These are phyloP conservation scores for Drosophila parabipectinata DNA, from an alignment of 1,140 invertebrate genomes.

Conservation along the genomic window DNA sequence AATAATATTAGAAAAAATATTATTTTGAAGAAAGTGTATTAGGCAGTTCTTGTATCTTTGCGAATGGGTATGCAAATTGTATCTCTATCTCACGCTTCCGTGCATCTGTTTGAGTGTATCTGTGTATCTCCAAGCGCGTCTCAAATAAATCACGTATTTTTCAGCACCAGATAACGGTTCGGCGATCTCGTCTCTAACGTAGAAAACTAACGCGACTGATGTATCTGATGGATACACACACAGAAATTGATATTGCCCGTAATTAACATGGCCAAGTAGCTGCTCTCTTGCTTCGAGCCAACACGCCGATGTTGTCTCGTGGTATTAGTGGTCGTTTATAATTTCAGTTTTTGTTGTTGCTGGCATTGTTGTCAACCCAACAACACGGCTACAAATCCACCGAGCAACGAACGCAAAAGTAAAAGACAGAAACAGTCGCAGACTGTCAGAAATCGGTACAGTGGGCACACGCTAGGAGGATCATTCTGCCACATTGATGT, in stretches of 20 bases:
- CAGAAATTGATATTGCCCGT: constrained; percentile 54
- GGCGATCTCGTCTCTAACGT: constrained; percentile 36
- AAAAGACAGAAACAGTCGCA: neutral
- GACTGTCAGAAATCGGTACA: constrained; percentile 19
- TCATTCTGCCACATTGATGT: no score
- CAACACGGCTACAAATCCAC: constrained; percentile 18
- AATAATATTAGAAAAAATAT: no score
- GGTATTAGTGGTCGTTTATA: neutral
- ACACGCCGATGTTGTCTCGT: constrained; percentile 4
- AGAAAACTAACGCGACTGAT: constrained; percentile 27
- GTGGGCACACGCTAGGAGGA: neutral
- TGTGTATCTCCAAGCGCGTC: constrained; percentile 39
- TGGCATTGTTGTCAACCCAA: constrained; percentile 1
- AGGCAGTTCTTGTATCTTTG: constrained; percentile 32
- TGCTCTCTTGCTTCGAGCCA: constrained; percentile 12
- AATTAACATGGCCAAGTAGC: constrained; percentile 56
- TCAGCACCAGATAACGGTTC: constrained; percentile 57
- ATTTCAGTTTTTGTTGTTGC: constrained; percentile 11
- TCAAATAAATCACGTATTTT: constrained; percentile 66
- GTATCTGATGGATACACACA: constrained; percentile 55
- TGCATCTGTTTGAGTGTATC: constrained; percentile 6
- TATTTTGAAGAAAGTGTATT: constrained; percentile 6
- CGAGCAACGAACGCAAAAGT: constrained; percentile 2
- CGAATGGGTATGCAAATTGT: constrained; percentile 35
- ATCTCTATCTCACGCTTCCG: constrained; percentile 32